Evolutionary conservation across 2,888 invertebrate species (phyloP), one percentile per base, ranked within the genome.

Genomic region (Drosophila testacea): DNA sequence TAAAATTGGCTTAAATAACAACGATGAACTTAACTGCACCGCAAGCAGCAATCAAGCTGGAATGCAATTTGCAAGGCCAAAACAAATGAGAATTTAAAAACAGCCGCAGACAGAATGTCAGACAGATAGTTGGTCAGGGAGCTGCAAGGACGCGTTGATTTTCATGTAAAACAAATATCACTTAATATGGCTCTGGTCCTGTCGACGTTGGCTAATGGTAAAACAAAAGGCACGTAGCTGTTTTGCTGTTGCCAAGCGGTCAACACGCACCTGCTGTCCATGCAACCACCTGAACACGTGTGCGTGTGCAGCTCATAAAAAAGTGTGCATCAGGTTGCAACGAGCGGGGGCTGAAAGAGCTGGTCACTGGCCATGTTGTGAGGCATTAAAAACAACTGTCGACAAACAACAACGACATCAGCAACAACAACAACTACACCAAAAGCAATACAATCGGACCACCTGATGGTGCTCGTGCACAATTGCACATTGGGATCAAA

Each of bases 101-200:
- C 41, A 69, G 28, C 30, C 64, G 42, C 38, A 60, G 11, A 38
- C 61, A 60, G 34, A 41, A 4, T 10, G 27, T 47, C 55, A 42
- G 48, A 30, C 48, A 38, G 41, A 34, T 39, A n/a, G 55, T 68
- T 41, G 56, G 64, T 39, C 57, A 48, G 52, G 10, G 6, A 38
- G 42, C 28, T 27, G 68, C 73, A 77, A 72, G 73, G 68, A 81
- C 74, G 66, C 80, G 83, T 83, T 88, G 88, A 83, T 83, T 83
- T 86, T 88, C 73, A 80, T 83, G 87, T 88, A 83, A 86, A 88
- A 83, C 83, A 88, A 83, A 83, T 83, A 86, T 88, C 81, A 86
- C 84, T 88, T 83, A 83, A 88, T 83, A 77, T 82, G 73, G 64
- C 64, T 50, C 65, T 57, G 69, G 16, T 69, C 51, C 71, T 72